These are phyloP conservation scores for Tachysurus vachellii DNA, from an alignment of 2,113 vertebrate genomes.

Conservation along the genomic window DNA sequence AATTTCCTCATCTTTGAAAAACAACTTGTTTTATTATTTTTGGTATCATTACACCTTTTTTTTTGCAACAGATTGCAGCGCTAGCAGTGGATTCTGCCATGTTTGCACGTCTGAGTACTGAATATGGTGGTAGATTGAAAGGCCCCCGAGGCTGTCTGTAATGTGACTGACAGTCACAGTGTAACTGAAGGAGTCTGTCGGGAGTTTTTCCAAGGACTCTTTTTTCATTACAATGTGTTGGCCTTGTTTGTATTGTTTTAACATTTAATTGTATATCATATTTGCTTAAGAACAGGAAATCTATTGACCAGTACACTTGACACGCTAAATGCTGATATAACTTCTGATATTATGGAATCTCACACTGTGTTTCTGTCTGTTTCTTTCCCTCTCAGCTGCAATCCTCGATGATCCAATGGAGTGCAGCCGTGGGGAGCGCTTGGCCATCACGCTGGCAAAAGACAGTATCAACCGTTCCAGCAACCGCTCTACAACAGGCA, in stretches of 20 bases:
- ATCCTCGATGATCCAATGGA: constrained; percentile 99
- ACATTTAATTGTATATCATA: not conserved
- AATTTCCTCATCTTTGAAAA: not conserved
- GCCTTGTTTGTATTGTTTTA: not conserved
- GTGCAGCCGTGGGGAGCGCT: constrained; percentile 94
- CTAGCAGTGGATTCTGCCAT: not conserved
- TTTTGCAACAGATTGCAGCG: not conserved
- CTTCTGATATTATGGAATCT: not conserved
- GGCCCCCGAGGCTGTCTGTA: not conserved
- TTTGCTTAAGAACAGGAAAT: not conserved
- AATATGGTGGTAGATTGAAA: not conserved
- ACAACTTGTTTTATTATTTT: not conserved
- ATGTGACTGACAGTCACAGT: not conserved
- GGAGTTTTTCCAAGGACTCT: not conserved
- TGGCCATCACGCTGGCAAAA: constrained; percentile 97
- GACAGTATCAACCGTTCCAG: constrained; percentile 91
- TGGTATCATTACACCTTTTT: not conserved
- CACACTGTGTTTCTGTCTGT: constrained; percentile 15
- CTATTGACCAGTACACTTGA: not conserved
- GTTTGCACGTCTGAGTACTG: not conserved
- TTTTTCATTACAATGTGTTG: not conserved
- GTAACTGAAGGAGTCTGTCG: not conserved
- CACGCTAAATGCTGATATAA: not conserved
- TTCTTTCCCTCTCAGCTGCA: constrained; percentile 71
- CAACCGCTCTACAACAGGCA: constrained; percentile 88